phyloP scores from a whole-genome alignment of 2,888 invertebrate genomes.

The Chymomyza amoena region DNA sequence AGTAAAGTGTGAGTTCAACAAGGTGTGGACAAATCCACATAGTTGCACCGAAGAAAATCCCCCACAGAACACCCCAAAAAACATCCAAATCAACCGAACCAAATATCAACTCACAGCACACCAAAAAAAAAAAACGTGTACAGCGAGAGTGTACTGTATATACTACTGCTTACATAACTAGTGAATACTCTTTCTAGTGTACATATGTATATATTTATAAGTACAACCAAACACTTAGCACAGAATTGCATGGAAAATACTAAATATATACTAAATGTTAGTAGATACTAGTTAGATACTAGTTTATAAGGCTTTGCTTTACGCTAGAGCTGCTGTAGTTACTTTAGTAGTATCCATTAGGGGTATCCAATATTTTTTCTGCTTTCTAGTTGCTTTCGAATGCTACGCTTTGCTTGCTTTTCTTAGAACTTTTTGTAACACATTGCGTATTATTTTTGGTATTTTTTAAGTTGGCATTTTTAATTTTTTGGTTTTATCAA shows the following conservation, averaged over 20 bases:
- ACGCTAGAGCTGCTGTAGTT: not conserved
- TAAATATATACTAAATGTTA: no score
- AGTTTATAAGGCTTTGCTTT: not conserved
- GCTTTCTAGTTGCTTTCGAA: not conserved
- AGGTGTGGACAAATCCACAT: not conserved
- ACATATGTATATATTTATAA: not conserved
- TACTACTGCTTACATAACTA: not conserved
- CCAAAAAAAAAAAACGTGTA: no score
- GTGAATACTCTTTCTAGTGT: not conserved
- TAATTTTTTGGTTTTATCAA: not conserved
- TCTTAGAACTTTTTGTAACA: not conserved
- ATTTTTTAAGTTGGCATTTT: not conserved
- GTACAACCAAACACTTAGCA: not conserved
- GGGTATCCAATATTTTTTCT: not conserved
- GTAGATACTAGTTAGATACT: no score
- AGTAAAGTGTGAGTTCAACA: conserved; percentile 17
- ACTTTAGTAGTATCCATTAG: not conserved
- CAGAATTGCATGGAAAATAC: not conserved
- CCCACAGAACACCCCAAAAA: not conserved
- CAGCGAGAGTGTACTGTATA: no score
- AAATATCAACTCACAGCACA: not conserved
- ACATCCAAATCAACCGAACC: not conserved
- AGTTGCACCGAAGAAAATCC: not conserved
- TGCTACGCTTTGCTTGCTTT: not conserved
- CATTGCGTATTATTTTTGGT: not conserved